Conservation (phyloP, 2,888 invertebrate species). For the Sericinus montela region DNA sequence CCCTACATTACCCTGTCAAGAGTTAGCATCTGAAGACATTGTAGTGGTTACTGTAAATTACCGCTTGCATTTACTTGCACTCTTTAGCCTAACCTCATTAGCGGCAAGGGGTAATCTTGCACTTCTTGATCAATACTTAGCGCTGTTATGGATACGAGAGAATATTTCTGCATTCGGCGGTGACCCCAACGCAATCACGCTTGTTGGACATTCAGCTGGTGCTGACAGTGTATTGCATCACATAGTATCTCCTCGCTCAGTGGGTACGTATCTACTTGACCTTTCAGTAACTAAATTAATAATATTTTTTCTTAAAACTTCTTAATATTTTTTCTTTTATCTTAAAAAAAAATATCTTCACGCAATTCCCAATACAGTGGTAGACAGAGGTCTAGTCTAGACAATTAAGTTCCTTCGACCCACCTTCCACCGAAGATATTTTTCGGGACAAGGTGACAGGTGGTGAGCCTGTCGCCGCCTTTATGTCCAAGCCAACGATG, state of each 20-base stretch:
- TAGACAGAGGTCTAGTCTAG: no score
- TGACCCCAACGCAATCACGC: slow-evolving; percentile 86
- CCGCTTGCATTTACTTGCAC: slow-evolving; percentile 84
- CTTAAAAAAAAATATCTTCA: no score
- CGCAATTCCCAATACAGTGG: no score
- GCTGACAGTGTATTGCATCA: slow-evolving; percentile 84
- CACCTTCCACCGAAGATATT: no score
- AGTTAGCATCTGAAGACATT: slow-evolving; percentile 84
- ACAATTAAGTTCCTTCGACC: no score
- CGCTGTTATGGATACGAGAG: slow-evolving; percentile 86
- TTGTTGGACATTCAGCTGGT: slow-evolving; percentile 90
- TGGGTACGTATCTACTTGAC: slow-evolving; percentile 56
- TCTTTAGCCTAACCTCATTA: slow-evolving; percentile 77
- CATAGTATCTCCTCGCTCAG: slow-evolving; percentile 82
- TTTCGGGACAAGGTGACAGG: no score
- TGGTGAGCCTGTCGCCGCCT: no score
- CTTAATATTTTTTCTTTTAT: no score
- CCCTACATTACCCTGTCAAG: slow-evolving; percentile 81
- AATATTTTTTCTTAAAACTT: no score
- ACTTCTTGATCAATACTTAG: slow-evolving; percentile 90
- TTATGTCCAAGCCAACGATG: no score
- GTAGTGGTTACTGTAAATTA: slow-evolving; percentile 85
- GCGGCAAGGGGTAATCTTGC: slow-evolving; percentile 90
- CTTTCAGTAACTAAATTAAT: no score
- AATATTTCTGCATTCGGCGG: slow-evolving; percentile 91